Evolutionary conservation across 2,797 vertebrate species (phyloP), one percentile per base, ranked within the genome.

Genomic region (Steatocranus sp.): DNA sequence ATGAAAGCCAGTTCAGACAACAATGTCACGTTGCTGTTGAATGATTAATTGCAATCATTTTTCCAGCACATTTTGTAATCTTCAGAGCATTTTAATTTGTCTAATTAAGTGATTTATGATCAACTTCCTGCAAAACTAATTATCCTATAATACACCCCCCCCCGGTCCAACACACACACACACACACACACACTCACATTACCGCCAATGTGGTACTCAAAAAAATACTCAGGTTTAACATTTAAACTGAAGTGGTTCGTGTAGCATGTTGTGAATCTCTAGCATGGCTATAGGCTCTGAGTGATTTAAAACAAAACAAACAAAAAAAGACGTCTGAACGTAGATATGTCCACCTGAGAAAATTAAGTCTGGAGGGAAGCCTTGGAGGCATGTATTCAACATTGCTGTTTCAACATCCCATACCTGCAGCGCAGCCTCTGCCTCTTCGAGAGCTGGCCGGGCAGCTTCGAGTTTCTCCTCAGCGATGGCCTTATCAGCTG

Each of bases 401-500:
- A 54, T 30, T 43, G 23, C 14, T 14, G 11, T 75, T 15, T 74
- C 4, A 56, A 48, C 6, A n/a, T 23, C 8, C 15, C 70, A 11
- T 80, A 98, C 98, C 97, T 97, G 96, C 83, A 99, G 93, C 1
- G 98, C 98, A 49, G 96, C 96, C 88, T 99, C 98, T 8, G 99
- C 98, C 79, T 99, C 98, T 88, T 97, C 94, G 25, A 99, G 95
- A 3, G 98, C 98, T 17, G 98, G 98, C 15, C 94, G 96, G 23
- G 98, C 98, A 2, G 96, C 96, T 92, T 98, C 97, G 15, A 99
- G 89, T 73, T 99, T 99, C 93, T 97, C 96, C 89, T 99, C 96
- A 3, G 98, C 98, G 1, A 97, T 93, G 78, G 96, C 97, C 92
- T 99, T 99, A 87, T 99, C 98, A 32, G 95, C 97, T 1, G 97